Conservation (phyloP, 1,140 invertebrate genomes). For the Papilio glaucus region DNA sequence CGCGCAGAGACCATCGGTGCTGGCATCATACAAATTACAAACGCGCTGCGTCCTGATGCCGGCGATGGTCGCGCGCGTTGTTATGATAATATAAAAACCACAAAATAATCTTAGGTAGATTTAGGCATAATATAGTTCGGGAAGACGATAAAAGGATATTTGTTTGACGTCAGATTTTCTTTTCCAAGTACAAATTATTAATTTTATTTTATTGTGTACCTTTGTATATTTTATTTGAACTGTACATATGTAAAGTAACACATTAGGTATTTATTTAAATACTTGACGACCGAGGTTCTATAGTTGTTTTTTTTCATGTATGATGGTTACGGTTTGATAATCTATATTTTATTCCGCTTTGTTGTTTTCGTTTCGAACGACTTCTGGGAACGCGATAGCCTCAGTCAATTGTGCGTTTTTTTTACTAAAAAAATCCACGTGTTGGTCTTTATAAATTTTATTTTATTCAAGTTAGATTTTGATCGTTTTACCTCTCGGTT, state of each 20-base stretch:
- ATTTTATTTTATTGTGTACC: slow-evolving; percentile 71
- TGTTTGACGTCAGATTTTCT: slow-evolving; percentile 72
- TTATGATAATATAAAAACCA: slow-evolving; percentile 68
- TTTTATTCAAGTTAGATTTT: slow-evolving; percentile 3
- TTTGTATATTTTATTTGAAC: slow-evolving; percentile 75
- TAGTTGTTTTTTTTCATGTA: slow-evolving; percentile 46
- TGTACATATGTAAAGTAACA: slow-evolving; percentile 82
- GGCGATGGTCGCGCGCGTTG: slow-evolving; percentile 49
- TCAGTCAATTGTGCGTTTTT: slow-evolving; percentile 9
- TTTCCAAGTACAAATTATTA: slow-evolving; percentile 80
- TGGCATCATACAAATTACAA: neutral
- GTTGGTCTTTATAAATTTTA: slow-evolving; percentile 10
- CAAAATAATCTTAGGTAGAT: slow-evolving; percentile 79
- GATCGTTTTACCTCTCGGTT: slow-evolving; percentile 54
- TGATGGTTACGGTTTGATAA: slow-evolving; percentile 22
- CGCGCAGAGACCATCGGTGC: slow-evolving; percentile 2
- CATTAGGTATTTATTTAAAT: slow-evolving; percentile 81
- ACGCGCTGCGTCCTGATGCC: neutral
- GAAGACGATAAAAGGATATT: slow-evolving; percentile 60
- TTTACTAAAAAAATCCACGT: neutral
- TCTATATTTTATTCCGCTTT: slow-evolving; percentile 24
- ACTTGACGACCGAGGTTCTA: slow-evolving; percentile 69
- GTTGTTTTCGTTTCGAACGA: slow-evolving; percentile 6
- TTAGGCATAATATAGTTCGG: slow-evolving; percentile 69
- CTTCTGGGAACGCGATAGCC: neutral